A percentile compares a stretch with the other conserved stretches of the same genome.
Evolutionary conservation across 2,888 invertebrate species (phyloP).

Genomic region (Tridacna crocea): DNA sequence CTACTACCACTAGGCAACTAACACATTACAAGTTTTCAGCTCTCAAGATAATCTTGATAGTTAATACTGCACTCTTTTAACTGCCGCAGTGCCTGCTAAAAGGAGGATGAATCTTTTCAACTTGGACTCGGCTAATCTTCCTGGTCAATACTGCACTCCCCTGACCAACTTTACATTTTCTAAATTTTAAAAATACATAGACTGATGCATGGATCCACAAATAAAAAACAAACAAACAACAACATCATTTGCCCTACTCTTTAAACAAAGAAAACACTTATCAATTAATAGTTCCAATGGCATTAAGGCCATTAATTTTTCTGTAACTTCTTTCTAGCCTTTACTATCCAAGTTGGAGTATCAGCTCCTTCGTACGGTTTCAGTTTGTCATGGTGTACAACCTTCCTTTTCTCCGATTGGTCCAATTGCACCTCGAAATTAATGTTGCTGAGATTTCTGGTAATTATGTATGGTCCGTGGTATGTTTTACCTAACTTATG

Average conservation of each 20-base stretch:
- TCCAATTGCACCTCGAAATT: background rate
- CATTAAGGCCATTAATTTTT: background rate
- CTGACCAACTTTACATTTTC: background rate
- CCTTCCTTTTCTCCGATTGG: background rate
- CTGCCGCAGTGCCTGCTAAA: background rate
- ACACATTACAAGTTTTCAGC: background rate
- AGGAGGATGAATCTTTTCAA: background rate
- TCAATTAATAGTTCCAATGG: background rate
- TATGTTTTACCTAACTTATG: background rate
- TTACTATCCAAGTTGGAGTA: background rate
- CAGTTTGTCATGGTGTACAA: slow-evolving; percentile 6
- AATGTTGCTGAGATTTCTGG: background rate
- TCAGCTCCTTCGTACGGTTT: background rate
- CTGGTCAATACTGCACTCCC: too few species aligned
- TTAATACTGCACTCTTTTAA: background rate
- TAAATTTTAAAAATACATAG: background rate
- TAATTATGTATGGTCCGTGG: slow-evolving; percentile 1
- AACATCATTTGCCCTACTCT: background rate
- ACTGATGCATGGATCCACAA: background rate
- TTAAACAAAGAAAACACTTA: background rate
- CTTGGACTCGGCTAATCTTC: too few species aligned
- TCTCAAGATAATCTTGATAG: too few species aligned
- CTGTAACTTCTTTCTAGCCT: slow-evolving; percentile 2
- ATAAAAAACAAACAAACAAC: background rate
- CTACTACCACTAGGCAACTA: background rate